Evolutionary conservation across 2,113 vertebrate species (phyloP).

Genomic region (Dipodomys merriami): DNA sequence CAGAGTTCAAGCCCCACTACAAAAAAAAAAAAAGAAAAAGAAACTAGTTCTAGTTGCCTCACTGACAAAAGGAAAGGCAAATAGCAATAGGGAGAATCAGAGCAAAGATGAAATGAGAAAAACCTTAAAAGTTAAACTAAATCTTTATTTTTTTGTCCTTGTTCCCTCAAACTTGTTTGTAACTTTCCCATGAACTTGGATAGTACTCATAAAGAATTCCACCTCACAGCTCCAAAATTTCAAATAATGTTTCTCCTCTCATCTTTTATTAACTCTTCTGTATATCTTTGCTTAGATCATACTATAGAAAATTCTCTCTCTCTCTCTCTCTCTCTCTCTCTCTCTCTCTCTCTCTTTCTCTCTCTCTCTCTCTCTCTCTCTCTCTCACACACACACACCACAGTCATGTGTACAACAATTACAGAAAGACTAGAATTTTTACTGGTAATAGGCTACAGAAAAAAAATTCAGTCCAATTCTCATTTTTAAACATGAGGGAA

Average conservation of each 20-base stretch:
- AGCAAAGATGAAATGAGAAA: slow-evolving; percentile 22
- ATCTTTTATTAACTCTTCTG: background rate
- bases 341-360: too few species aligned
- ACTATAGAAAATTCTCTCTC: background rate
- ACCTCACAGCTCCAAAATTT: background rate
- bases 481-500: slow-evolving; percentile 2
- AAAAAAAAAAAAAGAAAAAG: too few species aligned
- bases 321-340: too few species aligned
- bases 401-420: background rate
- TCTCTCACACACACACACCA: background rate
- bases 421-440: slow-evolving; percentile 31
- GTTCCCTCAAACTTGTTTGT: background rate
- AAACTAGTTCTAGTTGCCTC: background rate
- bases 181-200: background rate
- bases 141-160: slow-evolving; percentile 3
- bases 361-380: too few species aligned
- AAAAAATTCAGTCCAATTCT: background rate
- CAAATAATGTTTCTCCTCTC: background rate
- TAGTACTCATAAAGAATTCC: background rate
- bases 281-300: slow-evolving; percentile 21
- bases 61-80: background rate
- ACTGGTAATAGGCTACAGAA: slow-evolving; percentile 1
- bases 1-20: too few species aligned
- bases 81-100: slow-evolving; percentile 4
- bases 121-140: slow-evolving; percentile 30